These are phyloP conservation scores for Sprattus sprattus DNA, from an alignment of 2,113 vertebrate genomes.

Conservation along the genomic window DNA sequence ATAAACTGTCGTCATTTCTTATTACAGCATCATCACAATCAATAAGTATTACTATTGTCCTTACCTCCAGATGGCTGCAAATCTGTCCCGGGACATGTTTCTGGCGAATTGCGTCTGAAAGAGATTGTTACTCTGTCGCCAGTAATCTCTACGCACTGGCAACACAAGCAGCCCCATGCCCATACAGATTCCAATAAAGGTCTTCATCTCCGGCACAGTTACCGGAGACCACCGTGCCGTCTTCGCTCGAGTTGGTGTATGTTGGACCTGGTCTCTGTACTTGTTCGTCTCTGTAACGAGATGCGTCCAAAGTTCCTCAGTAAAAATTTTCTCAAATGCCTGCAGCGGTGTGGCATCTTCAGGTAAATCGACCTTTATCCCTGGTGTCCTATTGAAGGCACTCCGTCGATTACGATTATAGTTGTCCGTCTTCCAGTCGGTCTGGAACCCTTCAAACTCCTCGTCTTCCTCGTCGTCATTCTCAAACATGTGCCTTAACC, in stretches of 20 bases:
- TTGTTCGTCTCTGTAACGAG: no score
- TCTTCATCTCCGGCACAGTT: conserved; percentile 16
- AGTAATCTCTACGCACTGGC: no score
- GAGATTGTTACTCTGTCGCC: no score
- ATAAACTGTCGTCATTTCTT: no score
- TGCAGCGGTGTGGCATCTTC: conserved; percentile 4
- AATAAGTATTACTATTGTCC: no score
- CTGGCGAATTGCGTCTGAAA: no score
- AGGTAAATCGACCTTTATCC: conserved; percentile 6
- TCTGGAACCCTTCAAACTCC: no score
- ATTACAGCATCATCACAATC: no score
- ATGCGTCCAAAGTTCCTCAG: not conserved
- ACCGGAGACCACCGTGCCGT: conserved; percentile 7
- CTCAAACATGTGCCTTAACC: not conserved
- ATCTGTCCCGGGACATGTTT: no score
- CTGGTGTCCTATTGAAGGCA: not conserved
- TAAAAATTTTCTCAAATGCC: conserved; percentile 13
- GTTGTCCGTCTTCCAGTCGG: not conserved
- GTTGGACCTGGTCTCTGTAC: not conserved
- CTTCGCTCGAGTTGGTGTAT: not conserved
- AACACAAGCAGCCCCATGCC: conserved; percentile 14
- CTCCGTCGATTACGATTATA: not conserved
- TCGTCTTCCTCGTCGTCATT: no score
- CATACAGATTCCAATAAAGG: conserved; percentile 22
- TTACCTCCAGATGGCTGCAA: no score